A percentile compares a stretch with the other conserved stretches of the same genome.
Conservation (phyloP, 2,888 invertebrate genomes). For the Electrophaes corylata region DNA sequence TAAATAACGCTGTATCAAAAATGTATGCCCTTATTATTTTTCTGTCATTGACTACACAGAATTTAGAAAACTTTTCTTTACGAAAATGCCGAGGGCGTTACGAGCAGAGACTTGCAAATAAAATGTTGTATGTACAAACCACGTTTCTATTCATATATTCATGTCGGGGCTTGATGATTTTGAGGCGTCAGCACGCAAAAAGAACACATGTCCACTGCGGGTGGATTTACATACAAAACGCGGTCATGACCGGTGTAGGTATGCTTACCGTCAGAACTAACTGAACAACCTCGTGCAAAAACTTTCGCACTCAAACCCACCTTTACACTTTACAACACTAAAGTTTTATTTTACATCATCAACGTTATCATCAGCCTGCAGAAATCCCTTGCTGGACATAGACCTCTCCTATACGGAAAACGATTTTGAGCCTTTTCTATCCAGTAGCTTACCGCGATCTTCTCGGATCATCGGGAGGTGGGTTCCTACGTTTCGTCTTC, state of each 20-base stretch:
- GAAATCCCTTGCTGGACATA: no score
- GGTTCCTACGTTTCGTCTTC: no score
- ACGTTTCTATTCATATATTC: slow-evolving; percentile 51
- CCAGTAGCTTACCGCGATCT: no score
- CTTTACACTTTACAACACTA: not conserved
- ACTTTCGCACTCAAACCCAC: not conserved
- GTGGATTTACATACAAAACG: slow-evolving; percentile 79
- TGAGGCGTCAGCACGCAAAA: slow-evolving; percentile 59
- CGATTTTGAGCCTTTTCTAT: no score
- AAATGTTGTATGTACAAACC: slow-evolving; percentile 50
- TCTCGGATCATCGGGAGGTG: no score
- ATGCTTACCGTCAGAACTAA: slow-evolving; percentile 8
- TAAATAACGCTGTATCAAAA: no score
- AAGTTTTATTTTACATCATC: no score
- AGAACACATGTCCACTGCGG: slow-evolving; percentile 53
- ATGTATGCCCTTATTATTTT: no score
- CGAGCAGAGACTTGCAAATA: slow-evolving; percentile 19
- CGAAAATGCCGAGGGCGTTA: no score
- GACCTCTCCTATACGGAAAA: no score
- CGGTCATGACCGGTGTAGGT: slow-evolving; percentile 59
- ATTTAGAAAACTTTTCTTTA: no score
- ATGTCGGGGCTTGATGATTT: slow-evolving; percentile 51
- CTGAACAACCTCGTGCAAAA: not conserved
- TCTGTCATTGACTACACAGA: not conserved
- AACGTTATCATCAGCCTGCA: no score